Base-by-base conservation (phyloP, 2,797 vertebrate genomes). In the Echiichthys vipera region DNA sequence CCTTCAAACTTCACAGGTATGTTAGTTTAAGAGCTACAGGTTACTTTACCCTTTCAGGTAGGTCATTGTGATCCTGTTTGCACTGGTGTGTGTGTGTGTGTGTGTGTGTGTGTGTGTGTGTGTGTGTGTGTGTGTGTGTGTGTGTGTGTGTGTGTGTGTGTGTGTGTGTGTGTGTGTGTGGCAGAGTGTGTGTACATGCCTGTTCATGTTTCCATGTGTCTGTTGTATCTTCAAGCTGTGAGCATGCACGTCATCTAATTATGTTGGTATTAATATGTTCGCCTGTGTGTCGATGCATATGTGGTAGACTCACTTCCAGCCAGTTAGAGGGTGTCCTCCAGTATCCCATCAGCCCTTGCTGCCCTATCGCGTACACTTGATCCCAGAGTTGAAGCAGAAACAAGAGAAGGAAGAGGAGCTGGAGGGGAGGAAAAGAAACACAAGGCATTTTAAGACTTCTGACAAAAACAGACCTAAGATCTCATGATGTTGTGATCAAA, bases 401-500 rank as follows among this genome's bases (percentile, higher is more conserved):
- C 39, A 96, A 61, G 11, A 85, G 29, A 63, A 96, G 89, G 80
- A 95, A 94, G 51, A 93, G 24, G 34, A 95, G 78, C 96, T 97
- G 80, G 29, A 65, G 37, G n/a, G 34, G 58, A 62, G 4, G 24
- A 70, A 56, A 39, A 25, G 13, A 80, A 79, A 75, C 5, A 50
- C 1, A 4, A 25, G 6, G 17, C 57, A 14, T 0, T 1, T 25
- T 34, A 9, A 45, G n/a, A 10, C 1, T 27, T 53, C 5, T 32
- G 29, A 36, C 8, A 30, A 25, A 29, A 50, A 46, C 0, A 24
- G 8, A 49, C 17, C 7, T 12, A 17, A 29, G 45, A 14, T 32
- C 15, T 18, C 4, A 24, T 32, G 24, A 45, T 39, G n/a, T 0
- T 55, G 20, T 43, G 22, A 25, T n/a, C 0, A 66, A 67, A 45